Evolutionary conservation across 2,888 invertebrate species (phyloP), one percentile per base, ranked within the genome.

Genomic region (Spilarctia lutea): DNA sequence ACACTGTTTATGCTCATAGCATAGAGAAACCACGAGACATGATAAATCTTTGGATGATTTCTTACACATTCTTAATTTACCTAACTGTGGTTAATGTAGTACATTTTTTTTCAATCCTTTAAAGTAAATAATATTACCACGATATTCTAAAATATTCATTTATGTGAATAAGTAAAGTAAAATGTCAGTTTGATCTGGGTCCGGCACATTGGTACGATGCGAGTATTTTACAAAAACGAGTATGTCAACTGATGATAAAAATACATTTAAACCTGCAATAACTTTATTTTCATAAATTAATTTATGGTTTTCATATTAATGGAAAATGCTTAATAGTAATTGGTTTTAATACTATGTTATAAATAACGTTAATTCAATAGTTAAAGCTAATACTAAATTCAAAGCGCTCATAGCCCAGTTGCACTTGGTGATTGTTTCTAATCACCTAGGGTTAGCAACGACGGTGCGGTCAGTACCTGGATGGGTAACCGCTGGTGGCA

Each of bases 141-240:
- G 30, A 27, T 18, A 27, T 30, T 63, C 30, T 63, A 60, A 27
- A 60, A 60, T 27, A 60, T 60, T 27, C 13, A 6, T 30, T 30
- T 4, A 13, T 30, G 16, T 63, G 63, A 30, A 30, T 30, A 63
- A 63, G 30, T 30, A 30, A 63, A 63, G 30, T 63, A 30, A 63
- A 63, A 30, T 63, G 16, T 63, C 63, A 63, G 30, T 30, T 63
- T 63, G 60, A 60, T 60, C n/a, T 60, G 60, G 60, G 60, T 60
- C 13, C 27, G 27, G n/a, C 1, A 56, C 52, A 11, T 56, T 10
- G 60, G 27, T 27, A n/a, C 13, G n/a, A 11, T 56, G 11, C 3
- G 56, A 8, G 7, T 27, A 60, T 63, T 63, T 30, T 30, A 8
- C 18, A 16, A 30, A 16, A 63, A n/a, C 11, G 24, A 24, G 2